Evolutionary conservation across 2,113 vertebrate species (phyloP).

Genomic region (Tonatia bakeri): DNA sequence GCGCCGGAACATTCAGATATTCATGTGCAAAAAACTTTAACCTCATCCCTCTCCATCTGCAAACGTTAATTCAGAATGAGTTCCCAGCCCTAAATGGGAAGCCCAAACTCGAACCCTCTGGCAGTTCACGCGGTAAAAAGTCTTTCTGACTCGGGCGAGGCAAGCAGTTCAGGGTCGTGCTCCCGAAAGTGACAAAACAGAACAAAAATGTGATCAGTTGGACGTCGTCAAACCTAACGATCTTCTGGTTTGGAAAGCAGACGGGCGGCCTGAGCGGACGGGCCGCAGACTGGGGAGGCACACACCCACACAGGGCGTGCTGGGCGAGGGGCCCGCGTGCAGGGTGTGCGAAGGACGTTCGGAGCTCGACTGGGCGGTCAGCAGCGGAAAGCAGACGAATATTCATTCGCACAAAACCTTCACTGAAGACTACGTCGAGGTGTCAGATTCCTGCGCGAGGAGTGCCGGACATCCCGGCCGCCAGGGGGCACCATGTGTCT

Average conservation of each 20-base stretch:
- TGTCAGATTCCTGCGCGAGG: rapidly evolving
- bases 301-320: neutral
- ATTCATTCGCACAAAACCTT: too few species aligned
- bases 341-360: neutral
- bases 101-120: neutral
- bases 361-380: neutral
- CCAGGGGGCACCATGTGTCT: rapidly evolving
- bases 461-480: rapidly evolving
- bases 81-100: neutral
- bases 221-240: neutral
- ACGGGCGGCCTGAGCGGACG: neutral
- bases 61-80: neutral
- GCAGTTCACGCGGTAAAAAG: neutral
- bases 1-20: neutral
- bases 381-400: neutral
- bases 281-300: neutral
- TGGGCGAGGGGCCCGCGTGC: neutral
- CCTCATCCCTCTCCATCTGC: neutral
- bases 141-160: neutral
- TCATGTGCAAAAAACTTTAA: neutral
- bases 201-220: neutral
- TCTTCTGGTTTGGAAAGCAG: neutral
- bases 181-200: neutral
- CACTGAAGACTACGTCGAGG: rapidly evolving
- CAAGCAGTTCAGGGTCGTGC: neutral